Evolutionary conservation across 2,888 invertebrate species (phyloP).

Genomic region (Patella caerulea): DNA sequence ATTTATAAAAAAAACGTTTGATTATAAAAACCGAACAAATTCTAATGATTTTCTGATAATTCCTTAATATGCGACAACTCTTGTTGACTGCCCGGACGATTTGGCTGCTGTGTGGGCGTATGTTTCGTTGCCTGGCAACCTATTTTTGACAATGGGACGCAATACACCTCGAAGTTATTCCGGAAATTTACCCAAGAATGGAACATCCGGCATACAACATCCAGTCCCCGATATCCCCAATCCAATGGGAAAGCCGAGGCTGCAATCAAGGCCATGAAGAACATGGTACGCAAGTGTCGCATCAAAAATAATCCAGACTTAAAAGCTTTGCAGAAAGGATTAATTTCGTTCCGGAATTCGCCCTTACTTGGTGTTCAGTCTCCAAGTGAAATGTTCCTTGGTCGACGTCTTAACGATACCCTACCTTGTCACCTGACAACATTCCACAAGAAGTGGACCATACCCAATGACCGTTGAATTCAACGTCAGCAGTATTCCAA

Average conservation of each 20-base stretch:
- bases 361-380: not conserved
- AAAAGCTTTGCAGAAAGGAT: not conserved
- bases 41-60: no score
- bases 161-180: no score
- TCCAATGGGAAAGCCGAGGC: constrained; percentile 34
- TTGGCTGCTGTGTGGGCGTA: no score
- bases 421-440: not conserved
- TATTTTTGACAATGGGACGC: no score
- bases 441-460: no score
- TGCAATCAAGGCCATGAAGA: constrained; percentile 29
- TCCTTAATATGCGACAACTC: no score
- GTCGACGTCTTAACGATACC: not conserved
- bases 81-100: no score
- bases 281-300: constrained; percentile 25
- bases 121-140: no score
- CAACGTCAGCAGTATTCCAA: no score
- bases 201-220: constrained; percentile 30
- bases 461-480: no score
- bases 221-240: constrained; percentile 33
- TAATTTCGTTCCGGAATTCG: not conserved
- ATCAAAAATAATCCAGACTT: not conserved
- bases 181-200: constrained; percentile 18
- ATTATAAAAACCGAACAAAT: no score
- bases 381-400: not conserved
- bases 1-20: no score